These are phyloP conservation scores for Diaperis boleti DNA, from an alignment of 2,888 invertebrate genomes.

Conservation along the genomic window DNA sequence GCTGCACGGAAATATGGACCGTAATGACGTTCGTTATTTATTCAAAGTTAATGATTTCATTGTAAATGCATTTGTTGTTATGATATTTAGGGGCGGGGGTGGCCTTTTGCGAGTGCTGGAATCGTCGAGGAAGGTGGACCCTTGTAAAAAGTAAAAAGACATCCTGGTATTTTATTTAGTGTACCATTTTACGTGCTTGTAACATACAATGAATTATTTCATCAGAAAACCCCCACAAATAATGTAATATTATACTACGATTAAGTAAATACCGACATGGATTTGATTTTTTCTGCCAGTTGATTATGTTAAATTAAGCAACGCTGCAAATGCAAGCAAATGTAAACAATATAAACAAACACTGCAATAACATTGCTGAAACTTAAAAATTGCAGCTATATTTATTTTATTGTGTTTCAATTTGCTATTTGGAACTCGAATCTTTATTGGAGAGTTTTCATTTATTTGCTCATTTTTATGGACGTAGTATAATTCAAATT, in stretches of 20 bases:
- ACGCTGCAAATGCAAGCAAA: not conserved
- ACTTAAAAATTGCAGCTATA: not conserved
- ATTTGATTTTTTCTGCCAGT: not conserved
- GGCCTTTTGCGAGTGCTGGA: constrained; percentile 1
- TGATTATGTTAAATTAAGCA: not conserved
- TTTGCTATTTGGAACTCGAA: not conserved
- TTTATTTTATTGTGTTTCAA: not conserved
- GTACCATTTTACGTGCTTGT: not conserved
- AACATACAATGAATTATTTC: not conserved
- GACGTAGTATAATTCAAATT: no score
- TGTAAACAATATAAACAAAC: not conserved
- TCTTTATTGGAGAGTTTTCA: no score
- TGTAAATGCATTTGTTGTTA: constrained; percentile 17
- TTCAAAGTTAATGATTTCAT: constrained; percentile 16
- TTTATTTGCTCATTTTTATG: not conserved
- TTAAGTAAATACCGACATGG: not conserved
- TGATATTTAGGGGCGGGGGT: not conserved
- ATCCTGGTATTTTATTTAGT: not conserved
- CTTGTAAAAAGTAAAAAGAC: not conserved
- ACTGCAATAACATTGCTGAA: not conserved
- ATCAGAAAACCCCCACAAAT: not conserved
- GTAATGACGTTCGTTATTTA: constrained; percentile 22
- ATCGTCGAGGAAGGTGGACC: no score
- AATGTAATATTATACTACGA: not conserved
- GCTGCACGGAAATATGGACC: constrained; percentile 22